Conservation (phyloP, 1,140 invertebrate genomes). For the Lepidurus apus region DNA sequence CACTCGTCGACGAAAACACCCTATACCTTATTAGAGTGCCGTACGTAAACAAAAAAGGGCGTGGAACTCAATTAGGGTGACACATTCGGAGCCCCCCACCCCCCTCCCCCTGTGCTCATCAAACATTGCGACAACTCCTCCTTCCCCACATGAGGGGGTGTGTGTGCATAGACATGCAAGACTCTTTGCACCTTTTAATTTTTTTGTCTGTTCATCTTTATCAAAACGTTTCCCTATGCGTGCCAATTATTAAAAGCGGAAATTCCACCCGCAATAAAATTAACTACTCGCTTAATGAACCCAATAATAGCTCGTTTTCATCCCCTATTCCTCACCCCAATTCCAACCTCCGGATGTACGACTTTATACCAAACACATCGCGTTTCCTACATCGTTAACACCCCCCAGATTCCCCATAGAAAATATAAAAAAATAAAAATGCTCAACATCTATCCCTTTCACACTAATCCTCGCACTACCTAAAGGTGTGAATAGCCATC, state of each 20-base stretch:
- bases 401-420: background rate
- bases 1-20: background rate
- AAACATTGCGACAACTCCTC: background rate
- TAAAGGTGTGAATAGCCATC: background rate
- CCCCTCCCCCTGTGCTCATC: background rate
- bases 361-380: background rate
- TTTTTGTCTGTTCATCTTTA: background rate
- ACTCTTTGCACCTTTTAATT: background rate
- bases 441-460: background rate
- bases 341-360: background rate
- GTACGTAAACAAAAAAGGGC: background rate
- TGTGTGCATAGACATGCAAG: background rate
- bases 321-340: background rate
- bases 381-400: background rate
- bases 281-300: slow-evolving; percentile 16
- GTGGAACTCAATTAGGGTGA: slow-evolving; percentile 4
- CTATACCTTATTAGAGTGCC: background rate
- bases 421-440: too few species aligned
- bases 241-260: background rate
- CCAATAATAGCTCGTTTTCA: slow-evolving; percentile 5
- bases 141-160: background rate
- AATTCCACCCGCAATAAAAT: background rate
- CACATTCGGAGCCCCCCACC: background rate
- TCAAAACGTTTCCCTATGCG: too few species aligned
- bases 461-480: background rate